These are phyloP conservation scores for Nemopilema nomurai DNA, from an alignment of 30 jellyfish, hydroid and myxozoan genomes.

Conservation along the genomic window DNA sequence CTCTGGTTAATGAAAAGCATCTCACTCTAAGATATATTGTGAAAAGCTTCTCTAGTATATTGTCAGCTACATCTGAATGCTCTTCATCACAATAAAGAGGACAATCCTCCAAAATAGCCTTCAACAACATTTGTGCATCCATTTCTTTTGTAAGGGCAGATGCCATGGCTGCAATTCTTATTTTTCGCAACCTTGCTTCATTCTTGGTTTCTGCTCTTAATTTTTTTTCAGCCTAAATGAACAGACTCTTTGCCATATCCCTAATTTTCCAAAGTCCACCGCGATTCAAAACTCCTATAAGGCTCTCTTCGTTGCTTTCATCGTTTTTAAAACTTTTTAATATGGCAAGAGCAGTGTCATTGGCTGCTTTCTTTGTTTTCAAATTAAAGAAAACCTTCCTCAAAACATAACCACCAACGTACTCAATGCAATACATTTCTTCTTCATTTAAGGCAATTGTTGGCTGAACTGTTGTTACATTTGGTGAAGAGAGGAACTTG, in stretches of 20 bases:
- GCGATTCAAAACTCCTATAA: constrained; percentile 19
- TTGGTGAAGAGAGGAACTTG: constrained; percentile 20
- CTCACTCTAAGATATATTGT: constrained; percentile 25
- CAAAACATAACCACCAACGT: constrained; percentile 40
- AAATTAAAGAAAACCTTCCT: constrained; percentile 27
- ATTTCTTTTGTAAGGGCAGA: constrained; percentile 17
- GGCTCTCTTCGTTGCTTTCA: constrained; percentile 27
- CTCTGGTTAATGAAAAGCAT: constrained; percentile 42
- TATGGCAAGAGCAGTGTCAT: constrained; percentile 29
- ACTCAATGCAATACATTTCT: constrained; percentile 29
- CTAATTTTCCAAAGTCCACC: constrained; percentile 33
- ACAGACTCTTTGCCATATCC: constrained; percentile 33
- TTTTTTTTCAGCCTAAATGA: constrained; percentile 41
- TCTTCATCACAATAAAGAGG: constrained; percentile 21
- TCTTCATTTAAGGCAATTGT: constrained; percentile 13
- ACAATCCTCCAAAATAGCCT: constrained; percentile 33
- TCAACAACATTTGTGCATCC: constrained; percentile 25
- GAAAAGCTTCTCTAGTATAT: constrained; percentile 38
- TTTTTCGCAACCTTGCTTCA: constrained; percentile 35
- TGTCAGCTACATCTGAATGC: constrained; percentile 36
- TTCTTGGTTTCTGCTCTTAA: constrained; percentile 37
- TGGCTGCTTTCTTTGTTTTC: constrained; percentile 33
- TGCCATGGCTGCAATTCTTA: constrained; percentile 35
- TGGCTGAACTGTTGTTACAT: constrained; percentile 32
- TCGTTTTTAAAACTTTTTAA: constrained; percentile 24